Evolutionary conservation across 2,797 vertebrate genomes (phyloP).

Genomic region (Eulemur rubriventer): DNA sequence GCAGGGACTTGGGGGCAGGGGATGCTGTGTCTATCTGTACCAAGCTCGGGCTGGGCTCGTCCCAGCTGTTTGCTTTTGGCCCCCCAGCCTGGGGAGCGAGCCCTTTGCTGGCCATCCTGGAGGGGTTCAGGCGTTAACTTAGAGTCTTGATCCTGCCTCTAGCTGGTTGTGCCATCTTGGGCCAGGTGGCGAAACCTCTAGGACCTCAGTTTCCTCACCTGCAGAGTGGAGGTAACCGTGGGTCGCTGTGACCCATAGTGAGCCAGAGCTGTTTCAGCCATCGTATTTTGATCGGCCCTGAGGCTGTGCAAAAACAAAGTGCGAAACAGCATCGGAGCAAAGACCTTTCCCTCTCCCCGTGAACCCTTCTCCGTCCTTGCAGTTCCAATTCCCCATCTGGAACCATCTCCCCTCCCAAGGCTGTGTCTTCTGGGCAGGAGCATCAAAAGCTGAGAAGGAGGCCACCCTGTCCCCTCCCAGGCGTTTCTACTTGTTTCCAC

Average conservation of each 20-base stretch:
- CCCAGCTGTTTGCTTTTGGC: neutral
- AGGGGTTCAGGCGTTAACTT: neutral
- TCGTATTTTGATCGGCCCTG: rapidly evolving
- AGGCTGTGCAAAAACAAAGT: neutral
- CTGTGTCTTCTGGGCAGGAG: neutral
- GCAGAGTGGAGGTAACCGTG: neutral
- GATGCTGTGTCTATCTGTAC: neutral
- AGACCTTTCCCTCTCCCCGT: too few relatives aligned
- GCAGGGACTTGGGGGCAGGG: neutral
- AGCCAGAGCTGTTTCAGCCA: neutral
- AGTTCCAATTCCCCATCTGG: neutral
- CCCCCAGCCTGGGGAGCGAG: neutral
- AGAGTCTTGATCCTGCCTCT: too few relatives aligned
- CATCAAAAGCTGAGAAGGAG: neutral
- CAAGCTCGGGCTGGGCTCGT: neutral
- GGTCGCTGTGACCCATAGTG: neutral
- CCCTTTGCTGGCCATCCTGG: neutral
- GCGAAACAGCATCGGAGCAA: neutral
- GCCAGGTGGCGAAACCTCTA: neutral
- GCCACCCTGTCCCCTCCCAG: too few relatives aligned
- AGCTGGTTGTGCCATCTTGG: neutral
- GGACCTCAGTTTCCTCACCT: neutral
- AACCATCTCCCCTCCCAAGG: rapidly evolving
- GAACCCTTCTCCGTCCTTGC: rapidly evolving
- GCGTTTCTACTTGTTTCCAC: neutral